These are phyloP conservation scores for Meloe dianella DNA, from an alignment of 2,888 invertebrate species.

Conservation along the genomic window DNA sequence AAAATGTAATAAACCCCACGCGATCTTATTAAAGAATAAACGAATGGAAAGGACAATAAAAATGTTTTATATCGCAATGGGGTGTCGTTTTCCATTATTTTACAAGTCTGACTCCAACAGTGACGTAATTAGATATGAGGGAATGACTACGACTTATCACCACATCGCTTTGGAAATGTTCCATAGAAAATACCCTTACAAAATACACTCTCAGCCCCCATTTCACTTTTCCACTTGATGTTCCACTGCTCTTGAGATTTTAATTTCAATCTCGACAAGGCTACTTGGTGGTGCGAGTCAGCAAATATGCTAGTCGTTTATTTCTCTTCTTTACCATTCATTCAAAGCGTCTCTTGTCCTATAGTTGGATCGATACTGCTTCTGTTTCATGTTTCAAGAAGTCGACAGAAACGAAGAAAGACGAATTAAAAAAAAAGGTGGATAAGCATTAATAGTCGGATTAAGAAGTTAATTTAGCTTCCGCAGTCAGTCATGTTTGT, in stretches of 20 bases:
- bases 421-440: background rate
- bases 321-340: slow-evolving; percentile 20
- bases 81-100: slow-evolving; percentile 42
- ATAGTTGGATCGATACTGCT: slow-evolving; percentile 20
- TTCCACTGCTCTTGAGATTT: slow-evolving; percentile 40
- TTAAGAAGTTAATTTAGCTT: slow-evolving; percentile 35
- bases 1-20: slow-evolving; percentile 36
- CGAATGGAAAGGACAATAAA: slow-evolving; percentile 37
- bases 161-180: slow-evolving; percentile 21
- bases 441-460: slow-evolving; percentile 24
- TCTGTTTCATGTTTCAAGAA: slow-evolving; percentile 12
- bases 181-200: slow-evolving; percentile 28
- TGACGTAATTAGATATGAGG: slow-evolving; percentile 41
- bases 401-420: background rate
- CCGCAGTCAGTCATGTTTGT: slow-evolving; percentile 35
- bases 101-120: slow-evolving; percentile 35
- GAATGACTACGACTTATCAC: slow-evolving; percentile 30
- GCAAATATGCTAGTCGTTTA: slow-evolving; percentile 37
- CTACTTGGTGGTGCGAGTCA: slow-evolving; percentile 40
- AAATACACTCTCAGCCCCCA: slow-evolving; percentile 33
- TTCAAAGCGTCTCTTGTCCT: slow-evolving; percentile 1
- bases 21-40: slow-evolving; percentile 36
- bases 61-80: slow-evolving; percentile 37
- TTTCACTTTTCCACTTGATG: slow-evolving; percentile 34
- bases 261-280: slow-evolving; percentile 45